Percentiles rank a stretch among this genome's conserved stretches.
These are phyloP conservation scores for Rhabditoides inermis DNA, from an alignment of 2,888 invertebrate species.

Conservation along the genomic window DNA sequence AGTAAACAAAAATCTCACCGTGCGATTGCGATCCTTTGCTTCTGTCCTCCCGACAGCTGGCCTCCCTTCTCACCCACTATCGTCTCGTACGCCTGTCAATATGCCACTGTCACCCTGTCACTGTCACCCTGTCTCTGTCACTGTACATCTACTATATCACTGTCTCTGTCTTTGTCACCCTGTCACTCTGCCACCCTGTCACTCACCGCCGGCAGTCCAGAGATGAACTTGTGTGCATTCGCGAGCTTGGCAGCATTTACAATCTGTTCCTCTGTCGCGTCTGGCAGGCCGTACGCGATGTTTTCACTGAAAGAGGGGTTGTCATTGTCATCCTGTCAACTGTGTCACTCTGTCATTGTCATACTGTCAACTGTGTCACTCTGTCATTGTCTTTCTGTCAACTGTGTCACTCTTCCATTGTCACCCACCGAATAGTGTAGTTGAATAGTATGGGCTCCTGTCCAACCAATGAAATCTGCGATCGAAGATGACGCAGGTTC, in stretches of 20 bases:
- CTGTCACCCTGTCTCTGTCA: background rate
- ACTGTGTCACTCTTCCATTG: too few relatives aligned
- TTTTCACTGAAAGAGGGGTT: slow-evolving; percentile 32
- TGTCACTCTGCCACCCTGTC: background rate
- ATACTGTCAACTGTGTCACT: too few relatives aligned
- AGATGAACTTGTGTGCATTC: slow-evolving; percentile 55
- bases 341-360: too few relatives aligned
- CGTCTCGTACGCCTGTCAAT: slow-evolving; percentile 42
- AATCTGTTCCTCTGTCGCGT: slow-evolving; percentile 21
- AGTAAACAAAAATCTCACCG: too few relatives aligned
- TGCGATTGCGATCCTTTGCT: slow-evolving; percentile 56
- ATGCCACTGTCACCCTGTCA: background rate
- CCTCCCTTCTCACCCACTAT: slow-evolving; percentile 52
- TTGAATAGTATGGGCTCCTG: slow-evolving; percentile 55
- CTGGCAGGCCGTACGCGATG: slow-evolving; percentile 52
- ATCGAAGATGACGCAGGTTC: slow-evolving; percentile 16
- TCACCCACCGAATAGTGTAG: slow-evolving; percentile 35
- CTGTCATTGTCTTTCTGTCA: too few relatives aligned
- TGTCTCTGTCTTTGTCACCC: background rate
- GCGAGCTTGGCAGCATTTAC: slow-evolving; percentile 46
- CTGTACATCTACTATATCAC: too few relatives aligned
- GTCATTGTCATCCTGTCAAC: too few relatives aligned
- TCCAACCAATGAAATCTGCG: slow-evolving; percentile 50
- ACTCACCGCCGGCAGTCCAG: slow-evolving; percentile 45
- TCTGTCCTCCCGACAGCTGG: slow-evolving; percentile 55